These are phyloP conservation scores for Callyntrura sp. DNA, from an alignment of 2,888 invertebrate species.

Conservation along the genomic window DNA sequence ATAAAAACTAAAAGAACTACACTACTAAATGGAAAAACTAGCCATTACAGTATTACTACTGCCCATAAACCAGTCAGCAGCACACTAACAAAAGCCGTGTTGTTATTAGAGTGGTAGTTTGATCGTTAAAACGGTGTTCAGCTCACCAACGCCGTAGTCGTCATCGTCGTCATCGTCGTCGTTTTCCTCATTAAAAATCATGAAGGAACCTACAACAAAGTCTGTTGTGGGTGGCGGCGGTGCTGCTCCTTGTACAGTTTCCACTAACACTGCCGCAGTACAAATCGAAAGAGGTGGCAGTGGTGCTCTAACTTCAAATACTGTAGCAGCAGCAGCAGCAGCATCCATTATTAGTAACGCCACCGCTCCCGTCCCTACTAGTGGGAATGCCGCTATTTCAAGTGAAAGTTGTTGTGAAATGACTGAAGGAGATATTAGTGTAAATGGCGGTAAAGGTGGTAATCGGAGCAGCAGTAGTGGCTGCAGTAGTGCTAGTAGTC, in stretches of 20 bases:
- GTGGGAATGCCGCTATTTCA: too few relatives aligned
- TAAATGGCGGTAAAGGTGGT: background rate
- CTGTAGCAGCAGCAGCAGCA: conserved; percentile 4
- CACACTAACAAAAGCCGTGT: background rate
- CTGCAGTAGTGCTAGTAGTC: conserved; percentile 60
- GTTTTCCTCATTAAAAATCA: background rate
- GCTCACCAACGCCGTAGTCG: too few relatives aligned
- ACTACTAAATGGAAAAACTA: background rate
- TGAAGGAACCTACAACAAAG: conserved; percentile 28
- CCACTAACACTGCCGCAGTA: background rate
- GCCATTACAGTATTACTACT: background rate
- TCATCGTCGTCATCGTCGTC: background rate
- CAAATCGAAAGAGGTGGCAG: background rate
- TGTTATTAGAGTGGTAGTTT: background rate
- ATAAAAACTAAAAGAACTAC: background rate
- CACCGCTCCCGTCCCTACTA: background rate
- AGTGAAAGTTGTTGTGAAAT: conserved; percentile 60
- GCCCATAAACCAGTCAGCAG: too few relatives aligned
- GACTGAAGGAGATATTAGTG: conserved; percentile 15
- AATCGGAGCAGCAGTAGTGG: conserved; percentile 42
- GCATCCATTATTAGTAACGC: background rate
- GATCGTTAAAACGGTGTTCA: conserved; percentile 8
- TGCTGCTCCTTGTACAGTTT: too few relatives aligned
- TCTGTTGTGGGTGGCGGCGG: background rate
- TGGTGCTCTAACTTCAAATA: background rate